Evolutionary conservation across 2,113 vertebrate genomes (phyloP).

Genomic region (Catharus bicknelli): DNA sequence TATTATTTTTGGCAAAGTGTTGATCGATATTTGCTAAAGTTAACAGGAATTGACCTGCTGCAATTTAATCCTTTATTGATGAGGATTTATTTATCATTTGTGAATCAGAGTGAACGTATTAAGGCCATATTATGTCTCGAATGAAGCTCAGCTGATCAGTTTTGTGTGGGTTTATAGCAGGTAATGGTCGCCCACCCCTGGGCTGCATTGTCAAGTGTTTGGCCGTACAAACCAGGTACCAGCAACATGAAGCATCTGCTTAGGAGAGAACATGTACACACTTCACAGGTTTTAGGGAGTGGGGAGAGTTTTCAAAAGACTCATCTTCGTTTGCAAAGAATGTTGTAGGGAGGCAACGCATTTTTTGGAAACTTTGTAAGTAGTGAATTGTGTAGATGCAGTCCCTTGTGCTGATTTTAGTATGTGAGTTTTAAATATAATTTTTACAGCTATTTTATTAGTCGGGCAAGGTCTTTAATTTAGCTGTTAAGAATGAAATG

Average conservation of each 20-base stretch:
- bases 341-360: background rate
- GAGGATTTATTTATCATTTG: conserved; percentile 49
- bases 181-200: background rate
- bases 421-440: background rate
- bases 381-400: background rate
- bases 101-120: conserved; percentile 48
- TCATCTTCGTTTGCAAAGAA: background rate
- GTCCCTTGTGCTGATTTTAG: background rate
- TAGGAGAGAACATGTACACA: background rate
- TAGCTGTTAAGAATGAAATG: background rate
- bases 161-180: background rate
- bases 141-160: background rate
- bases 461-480: background rate
- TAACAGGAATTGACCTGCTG: conserved; percentile 49
- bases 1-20: conserved; percentile 30
- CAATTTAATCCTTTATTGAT: conserved; percentile 63
- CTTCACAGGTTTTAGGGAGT: background rate
- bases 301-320: background rate
- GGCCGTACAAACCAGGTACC: background rate
- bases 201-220: background rate
- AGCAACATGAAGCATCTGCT: background rate
- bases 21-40: conserved; percentile 46
- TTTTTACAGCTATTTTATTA: background rate
- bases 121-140: conserved; percentile 32
- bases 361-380: background rate